Conservation (phyloP, 2,113 vertebrate genomes). For the Poecile atricapillus region DNA sequence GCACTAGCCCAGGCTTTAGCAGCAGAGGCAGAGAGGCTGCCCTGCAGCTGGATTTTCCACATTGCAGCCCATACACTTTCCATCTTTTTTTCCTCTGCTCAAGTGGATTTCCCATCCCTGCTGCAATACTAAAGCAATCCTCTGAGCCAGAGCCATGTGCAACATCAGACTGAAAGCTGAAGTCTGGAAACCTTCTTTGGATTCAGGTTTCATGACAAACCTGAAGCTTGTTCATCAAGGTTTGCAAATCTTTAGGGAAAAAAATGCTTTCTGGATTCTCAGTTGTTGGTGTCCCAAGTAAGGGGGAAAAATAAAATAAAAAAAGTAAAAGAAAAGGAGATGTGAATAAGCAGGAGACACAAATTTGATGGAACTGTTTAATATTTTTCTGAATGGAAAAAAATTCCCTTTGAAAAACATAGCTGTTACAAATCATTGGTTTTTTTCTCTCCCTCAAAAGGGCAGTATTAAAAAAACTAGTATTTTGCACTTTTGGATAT, state of each 20-base stretch:
- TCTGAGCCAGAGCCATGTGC: slow-evolving; percentile 34
- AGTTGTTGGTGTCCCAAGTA: not conserved
- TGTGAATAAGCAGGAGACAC: not conserved
- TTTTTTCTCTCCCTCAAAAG: not conserved
- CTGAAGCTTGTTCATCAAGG: not conserved
- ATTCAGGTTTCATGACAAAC: slow-evolving; percentile 37
- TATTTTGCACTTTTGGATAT: not conserved
- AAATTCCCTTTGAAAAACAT: not conserved
- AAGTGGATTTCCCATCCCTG: slow-evolving; percentile 40
- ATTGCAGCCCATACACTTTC: not conserved
- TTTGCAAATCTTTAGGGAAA: not conserved
- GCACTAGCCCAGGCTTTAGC: not conserved
- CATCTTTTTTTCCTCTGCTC: not conserved
- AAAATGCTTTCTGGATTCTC: not conserved
- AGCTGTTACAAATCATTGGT: not conserved
- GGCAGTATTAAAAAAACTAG: not conserved
- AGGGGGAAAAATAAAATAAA: not conserved
- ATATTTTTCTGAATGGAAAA: slow-evolving; percentile 14
- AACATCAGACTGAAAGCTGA: slow-evolving; percentile 32
- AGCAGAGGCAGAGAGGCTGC: not conserved
- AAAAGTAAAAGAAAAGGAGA: not conserved
- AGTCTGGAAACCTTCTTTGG: slow-evolving; percentile 53
- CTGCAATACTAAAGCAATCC: not conserved
- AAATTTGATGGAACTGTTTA: not conserved
- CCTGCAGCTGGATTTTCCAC: slow-evolving; percentile 20